These are phyloP conservation scores for Solenopsis fugax DNA, from an alignment of 1,140 invertebrate species.

Conservation along the genomic window DNA sequence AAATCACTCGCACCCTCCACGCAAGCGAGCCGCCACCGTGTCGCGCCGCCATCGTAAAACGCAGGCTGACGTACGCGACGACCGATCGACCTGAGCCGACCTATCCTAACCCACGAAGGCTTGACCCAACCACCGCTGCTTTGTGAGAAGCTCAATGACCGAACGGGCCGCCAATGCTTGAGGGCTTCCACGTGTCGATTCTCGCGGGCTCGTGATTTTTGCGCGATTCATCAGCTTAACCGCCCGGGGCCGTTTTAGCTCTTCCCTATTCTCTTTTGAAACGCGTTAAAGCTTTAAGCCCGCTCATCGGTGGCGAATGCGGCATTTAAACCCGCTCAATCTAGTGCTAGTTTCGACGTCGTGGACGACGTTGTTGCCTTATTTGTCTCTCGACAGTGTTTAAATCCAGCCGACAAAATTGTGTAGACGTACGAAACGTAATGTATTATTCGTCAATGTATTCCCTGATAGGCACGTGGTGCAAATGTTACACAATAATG, in stretches of 20 bases:
- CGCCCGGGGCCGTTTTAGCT: background rate
- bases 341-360: background rate
- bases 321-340: constrained; percentile 12
- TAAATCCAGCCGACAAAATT: background rate
- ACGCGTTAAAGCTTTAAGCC: constrained; percentile 31
- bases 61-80: constrained; percentile 62
- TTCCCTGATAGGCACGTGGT: no score
- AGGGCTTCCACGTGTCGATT: constrained; percentile 48
- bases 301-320: background rate
- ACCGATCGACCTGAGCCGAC: constrained; percentile 61
- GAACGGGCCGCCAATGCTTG: constrained; percentile 35
- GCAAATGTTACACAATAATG: no score
- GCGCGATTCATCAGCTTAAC: constrained; percentile 21
- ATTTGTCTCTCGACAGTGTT: background rate
- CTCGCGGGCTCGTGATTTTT: constrained; percentile 40
- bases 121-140: constrained; percentile 34
- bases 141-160: constrained; percentile 42
- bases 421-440: background rate
- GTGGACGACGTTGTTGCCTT: background rate
- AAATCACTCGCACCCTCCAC: constrained; percentile 40
- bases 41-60: constrained; percentile 73
- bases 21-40: constrained; percentile 27
- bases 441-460: background rate
- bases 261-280: constrained; percentile 19
- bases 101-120: constrained; percentile 14